These are phyloP conservation scores for Anthrax anthrax DNA, from an alignment of 2,888 invertebrate species.

Conservation along the genomic window DNA sequence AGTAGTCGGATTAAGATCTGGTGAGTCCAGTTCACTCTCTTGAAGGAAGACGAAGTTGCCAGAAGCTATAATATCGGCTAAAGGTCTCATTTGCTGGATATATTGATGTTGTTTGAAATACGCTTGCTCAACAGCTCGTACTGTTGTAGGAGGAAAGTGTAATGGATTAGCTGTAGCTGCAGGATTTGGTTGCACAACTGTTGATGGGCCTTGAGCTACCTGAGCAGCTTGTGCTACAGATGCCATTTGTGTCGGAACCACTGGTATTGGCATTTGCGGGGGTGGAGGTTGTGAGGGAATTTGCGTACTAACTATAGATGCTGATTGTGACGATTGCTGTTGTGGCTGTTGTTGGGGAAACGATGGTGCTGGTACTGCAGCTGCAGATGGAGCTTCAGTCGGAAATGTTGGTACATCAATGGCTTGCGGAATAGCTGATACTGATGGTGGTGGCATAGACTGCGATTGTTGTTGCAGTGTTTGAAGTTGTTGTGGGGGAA, in stretches of 20 bases:
- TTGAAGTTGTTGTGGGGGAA: conserved; percentile 13
- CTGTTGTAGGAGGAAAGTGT: conserved; percentile 39
- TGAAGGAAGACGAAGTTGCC: conserved; percentile 73
- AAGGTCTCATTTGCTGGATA: conserved; percentile 44
- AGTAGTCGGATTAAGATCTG: conserved; percentile 33
- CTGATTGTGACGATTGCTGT: conserved; percentile 11
- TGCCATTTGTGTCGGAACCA: conserved; percentile 9
- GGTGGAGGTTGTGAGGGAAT: conserved; percentile 5
- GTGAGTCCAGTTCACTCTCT: conserved; percentile 77
- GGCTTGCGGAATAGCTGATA: background rate
- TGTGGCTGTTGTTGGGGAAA: conserved; percentile 32
- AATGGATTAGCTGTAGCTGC: conserved; percentile 10
- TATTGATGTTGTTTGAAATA: conserved; percentile 45
- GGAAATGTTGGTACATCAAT: conserved; percentile 4
- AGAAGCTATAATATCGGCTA: conserved; percentile 60
- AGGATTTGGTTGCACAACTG: conserved; percentile 17
- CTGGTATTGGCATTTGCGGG: conserved; percentile 10
- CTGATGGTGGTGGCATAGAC: conserved; percentile 2
- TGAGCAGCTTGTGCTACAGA: conserved; percentile 7
- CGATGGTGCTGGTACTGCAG: conserved; percentile 40
- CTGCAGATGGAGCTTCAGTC: conserved; percentile 35
- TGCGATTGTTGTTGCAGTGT: conserved; percentile 13
- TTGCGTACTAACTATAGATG: conserved; percentile 6
- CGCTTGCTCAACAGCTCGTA: conserved; percentile 48
- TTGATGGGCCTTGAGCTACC: conserved; percentile 14